These are phyloP conservation scores for Hypanus sabinus DNA, from an alignment of 2,113 vertebrate species.

Conservation along the genomic window DNA sequence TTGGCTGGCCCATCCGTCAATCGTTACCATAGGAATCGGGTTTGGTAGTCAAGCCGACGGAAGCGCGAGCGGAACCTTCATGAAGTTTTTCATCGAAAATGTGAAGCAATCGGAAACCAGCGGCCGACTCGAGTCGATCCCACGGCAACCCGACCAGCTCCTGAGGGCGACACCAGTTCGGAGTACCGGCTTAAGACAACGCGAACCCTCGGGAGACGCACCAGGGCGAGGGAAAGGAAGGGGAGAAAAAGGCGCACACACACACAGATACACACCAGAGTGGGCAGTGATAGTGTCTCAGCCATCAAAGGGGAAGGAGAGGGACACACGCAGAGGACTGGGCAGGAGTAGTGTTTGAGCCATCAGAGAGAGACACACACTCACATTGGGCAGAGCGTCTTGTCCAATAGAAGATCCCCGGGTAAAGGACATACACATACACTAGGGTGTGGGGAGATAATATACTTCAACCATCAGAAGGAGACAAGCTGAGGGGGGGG, in stretches of 20 bases:
- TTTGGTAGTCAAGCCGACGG: neutral
- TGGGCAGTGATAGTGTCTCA: neutral
- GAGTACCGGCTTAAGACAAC: neutral
- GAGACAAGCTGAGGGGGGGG: too few relatives aligned
- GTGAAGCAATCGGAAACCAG: neutral
- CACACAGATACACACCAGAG: neutral
- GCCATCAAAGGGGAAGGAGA: neutral
- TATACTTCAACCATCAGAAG: too few relatives aligned
- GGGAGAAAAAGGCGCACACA: neutral
- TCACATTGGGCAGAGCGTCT: neutral
- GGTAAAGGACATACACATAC: neutral
- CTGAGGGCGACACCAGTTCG: neutral
- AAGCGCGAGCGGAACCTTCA: conserved; percentile 15
- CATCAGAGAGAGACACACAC: neutral
- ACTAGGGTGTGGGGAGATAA: too few relatives aligned
- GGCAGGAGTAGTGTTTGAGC: neutral
- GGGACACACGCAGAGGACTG: neutral
- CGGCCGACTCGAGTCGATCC: neutral
- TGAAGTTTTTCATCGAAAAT: neutral
- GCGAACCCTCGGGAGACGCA: neutral
- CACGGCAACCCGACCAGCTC: neutral
- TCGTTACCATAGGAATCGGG: neutral
- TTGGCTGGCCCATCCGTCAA: neutral
- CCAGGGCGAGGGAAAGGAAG: neutral
- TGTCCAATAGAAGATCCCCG: too few relatives aligned